Conservation (phyloP, 2,113 vertebrate species). For the Nicator chloris region DNA sequence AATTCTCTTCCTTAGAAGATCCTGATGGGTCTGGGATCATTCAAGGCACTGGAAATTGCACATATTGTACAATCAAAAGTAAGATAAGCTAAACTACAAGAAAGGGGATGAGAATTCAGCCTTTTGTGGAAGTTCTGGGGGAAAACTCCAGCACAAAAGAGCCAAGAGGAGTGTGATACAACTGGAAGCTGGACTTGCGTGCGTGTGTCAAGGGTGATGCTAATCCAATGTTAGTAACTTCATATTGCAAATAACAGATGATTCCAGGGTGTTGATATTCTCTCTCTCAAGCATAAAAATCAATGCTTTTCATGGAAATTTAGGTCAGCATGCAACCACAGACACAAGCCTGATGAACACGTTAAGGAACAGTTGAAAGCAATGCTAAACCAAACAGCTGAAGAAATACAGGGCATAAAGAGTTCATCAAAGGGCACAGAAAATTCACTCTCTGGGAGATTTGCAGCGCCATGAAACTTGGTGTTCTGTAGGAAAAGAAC, state of each 20-base stretch:
- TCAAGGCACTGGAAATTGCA: neutral
- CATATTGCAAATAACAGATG: neutral
- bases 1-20: neutral
- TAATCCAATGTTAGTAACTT: neutral
- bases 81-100: neutral
- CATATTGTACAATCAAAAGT: neutral
- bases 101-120: neutral
- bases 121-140: neutral
- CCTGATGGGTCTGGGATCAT: neutral
- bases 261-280: neutral
- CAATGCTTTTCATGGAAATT: neutral
- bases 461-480: neutral
- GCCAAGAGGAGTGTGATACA: accelerated
- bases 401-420: neutral
- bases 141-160: neutral
- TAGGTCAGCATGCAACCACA: neutral
- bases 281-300: neutral
- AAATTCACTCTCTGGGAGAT: neutral
- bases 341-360: neutral
- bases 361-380: neutral
- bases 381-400: neutral
- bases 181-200: neutral
- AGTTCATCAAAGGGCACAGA: neutral
- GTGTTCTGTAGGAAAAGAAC: accelerated
- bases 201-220: neutral